Conservation (phyloP, 1,140 invertebrate genomes). For the Ceratoteleas bidentatus region DNA sequence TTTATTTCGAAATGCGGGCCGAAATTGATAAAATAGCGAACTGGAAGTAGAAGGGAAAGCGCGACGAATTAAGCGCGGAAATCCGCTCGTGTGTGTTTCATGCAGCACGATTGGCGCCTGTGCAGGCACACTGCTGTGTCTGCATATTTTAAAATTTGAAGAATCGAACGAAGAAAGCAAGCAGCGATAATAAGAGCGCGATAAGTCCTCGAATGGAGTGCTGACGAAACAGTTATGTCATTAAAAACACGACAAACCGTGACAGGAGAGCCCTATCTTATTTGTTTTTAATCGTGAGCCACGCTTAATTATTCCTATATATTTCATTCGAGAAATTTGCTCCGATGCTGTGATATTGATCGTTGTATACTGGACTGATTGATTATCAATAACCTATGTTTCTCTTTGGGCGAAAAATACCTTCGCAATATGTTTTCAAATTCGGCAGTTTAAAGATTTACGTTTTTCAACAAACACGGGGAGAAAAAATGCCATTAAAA, state of each 20-base stretch:
- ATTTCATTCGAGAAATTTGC: constrained; percentile 19
- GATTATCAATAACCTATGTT: too few species aligned
- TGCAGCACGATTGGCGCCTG: constrained; percentile 22
- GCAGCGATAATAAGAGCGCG: constrained; percentile 44
- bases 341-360: too few species aligned
- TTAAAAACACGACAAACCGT: constrained; percentile 56
- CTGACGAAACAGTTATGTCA: constrained; percentile 49
- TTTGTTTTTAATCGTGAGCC: constrained; percentile 42
- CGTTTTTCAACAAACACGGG: too few species aligned
- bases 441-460: too few species aligned
- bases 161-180: constrained; percentile 54
- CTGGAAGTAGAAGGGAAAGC: constrained; percentile 29
- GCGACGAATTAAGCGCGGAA: constrained; percentile 47
- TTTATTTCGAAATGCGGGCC: too few species aligned
- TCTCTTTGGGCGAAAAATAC: too few species aligned
- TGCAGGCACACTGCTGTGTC: constrained; percentile 41
- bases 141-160: constrained; percentile 48
- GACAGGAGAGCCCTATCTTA: constrained; percentile 48
- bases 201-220: constrained; percentile 25
- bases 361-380: too few species aligned
- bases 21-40: constrained; percentile 35
- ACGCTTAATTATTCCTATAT: constrained; percentile 40
- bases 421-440: too few species aligned
- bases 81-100: constrained; percentile 20
- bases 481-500: too few species aligned